Base-by-base conservation (phyloP, 92 coral and sea anemone species). In the Phenganax subtilis region DNA sequence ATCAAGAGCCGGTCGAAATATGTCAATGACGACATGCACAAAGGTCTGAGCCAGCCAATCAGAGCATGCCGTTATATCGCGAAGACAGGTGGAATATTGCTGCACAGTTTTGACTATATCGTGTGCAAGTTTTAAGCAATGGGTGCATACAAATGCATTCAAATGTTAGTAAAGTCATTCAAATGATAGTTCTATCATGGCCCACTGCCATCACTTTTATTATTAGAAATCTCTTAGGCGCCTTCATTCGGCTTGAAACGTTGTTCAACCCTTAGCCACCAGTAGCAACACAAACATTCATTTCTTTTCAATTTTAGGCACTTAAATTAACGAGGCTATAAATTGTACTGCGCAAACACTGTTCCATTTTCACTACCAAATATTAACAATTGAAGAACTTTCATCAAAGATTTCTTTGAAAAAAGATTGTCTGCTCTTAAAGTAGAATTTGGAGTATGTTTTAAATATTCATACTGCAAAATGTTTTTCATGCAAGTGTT, bases 1-100 rank as follows among this genome's bases (percentile, higher is more conserved):
- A 0, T 0, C 47, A 57, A 69, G 81, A 76, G 81, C 58, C 81
- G 9, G 68, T 56, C 54, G 53, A 76, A 69, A 30, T 76, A 69
- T 60, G 58, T 76, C 44, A 76, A 76, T 76, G 81, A 76, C 81
- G 81, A 76, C 69, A 20, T 20, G 25, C 25, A 76, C 81, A 76
- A 76, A 70, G 64, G 64, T 55, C 4, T 61, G 51, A n/a, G 47
- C 44, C 44, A 59, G 70, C 81, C 81, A 76, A 76, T 76, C 81
- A 76, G 12, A 14, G 44, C 16, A 20, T n/a, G 54, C 56, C 55
- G 58, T 76, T 76, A 59, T 51, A 14, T 14, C 52, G 20, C 57
- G 1, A 10, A 29, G 0, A 29, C 81, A 76, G 81, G 70, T 76
- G 81, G n/a, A 12, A 15, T 57, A 30, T 60, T 69, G n/a, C 15